These are phyloP conservation scores for Drosophila mercatorum DNA, from an alignment of 2,888 invertebrate genomes.

Conservation along the genomic window DNA sequence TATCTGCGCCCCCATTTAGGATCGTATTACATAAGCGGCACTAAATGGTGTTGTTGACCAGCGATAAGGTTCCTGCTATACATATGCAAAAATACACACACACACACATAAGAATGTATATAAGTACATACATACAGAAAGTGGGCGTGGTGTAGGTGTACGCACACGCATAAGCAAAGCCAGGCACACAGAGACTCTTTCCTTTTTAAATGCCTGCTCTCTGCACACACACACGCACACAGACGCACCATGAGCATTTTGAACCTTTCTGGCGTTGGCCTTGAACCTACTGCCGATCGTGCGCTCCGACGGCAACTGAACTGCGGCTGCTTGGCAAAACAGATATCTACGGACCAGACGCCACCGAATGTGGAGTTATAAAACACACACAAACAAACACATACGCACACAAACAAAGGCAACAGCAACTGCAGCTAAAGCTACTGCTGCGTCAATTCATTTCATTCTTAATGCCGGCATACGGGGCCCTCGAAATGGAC, in stretches of 20 bases:
- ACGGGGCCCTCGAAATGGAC: constrained; percentile 17
- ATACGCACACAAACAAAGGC: constrained; percentile 16
- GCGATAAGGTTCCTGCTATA: constrained; percentile 55
- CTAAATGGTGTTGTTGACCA: constrained; percentile 35
- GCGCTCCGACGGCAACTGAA: constrained; percentile 30
- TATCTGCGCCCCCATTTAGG: constrained; percentile 52
- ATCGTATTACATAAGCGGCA: constrained; percentile 68
- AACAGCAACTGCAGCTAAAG: constrained; percentile 33
- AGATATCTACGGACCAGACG: constrained; percentile 18
- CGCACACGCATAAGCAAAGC: constrained; percentile 10
- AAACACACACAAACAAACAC: constrained; percentile 11
- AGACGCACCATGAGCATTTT: constrained; percentile 47
- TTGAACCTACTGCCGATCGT: constrained; percentile 72
- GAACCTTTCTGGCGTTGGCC: constrained; percentile 74
- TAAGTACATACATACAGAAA: constrained; percentile 16
- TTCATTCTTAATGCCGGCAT: constrained; percentile 45
- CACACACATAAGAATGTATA: constrained; percentile 8
- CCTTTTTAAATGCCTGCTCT: constrained; percentile 30
- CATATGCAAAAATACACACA: constrained; percentile 15
- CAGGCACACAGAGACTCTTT: constrained; percentile 11
- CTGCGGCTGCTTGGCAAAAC: constrained; percentile 33
- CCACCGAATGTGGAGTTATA: constrained; percentile 56
- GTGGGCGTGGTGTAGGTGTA: constrained; percentile 35
- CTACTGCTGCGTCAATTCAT: constrained; percentile 44
- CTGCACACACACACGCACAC: constrained; percentile 13